phyloP scores from a whole-genome alignment of 2,888 invertebrate genomes.

The Drosophila paranaensis region DNA sequence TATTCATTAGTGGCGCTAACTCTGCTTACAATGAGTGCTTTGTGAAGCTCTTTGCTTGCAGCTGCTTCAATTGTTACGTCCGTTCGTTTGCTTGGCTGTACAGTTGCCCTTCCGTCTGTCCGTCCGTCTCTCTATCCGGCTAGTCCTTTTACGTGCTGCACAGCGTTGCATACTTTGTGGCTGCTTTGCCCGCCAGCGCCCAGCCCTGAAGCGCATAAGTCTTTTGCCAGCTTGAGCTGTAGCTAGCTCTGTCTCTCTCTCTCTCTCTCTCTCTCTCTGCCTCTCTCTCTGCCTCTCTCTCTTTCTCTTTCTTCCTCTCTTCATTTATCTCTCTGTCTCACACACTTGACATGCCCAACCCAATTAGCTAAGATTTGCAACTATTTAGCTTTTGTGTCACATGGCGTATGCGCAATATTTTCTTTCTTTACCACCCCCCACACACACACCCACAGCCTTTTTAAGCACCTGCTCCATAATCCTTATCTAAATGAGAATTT shows the following conservation, averaged over 20 bases:
- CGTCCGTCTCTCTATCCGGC: neutral
- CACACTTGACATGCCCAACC: conserved; percentile 5
- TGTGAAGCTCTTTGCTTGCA: conserved; percentile 15
- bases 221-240: neutral
- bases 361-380: conserved; percentile 5
- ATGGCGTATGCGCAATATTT: conserved; percentile 54
- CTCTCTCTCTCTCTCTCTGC: neutral
- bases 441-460: neutral
- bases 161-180: conserved; percentile 37
- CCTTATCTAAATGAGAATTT: conserved; percentile 2
- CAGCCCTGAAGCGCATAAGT: neutral
- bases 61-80: neutral
- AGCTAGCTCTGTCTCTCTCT: neutral
- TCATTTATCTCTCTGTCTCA: neutral
- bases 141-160: conserved; percentile 11
- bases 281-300: neutral
- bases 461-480: neutral
- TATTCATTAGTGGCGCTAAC: neutral
- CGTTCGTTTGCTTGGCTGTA: neutral
- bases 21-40: neutral
- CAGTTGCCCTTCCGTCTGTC: neutral
- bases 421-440: neutral
- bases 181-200: conserved; percentile 5
- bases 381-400: conserved; percentile 24
- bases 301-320: neutral